These are phyloP conservation scores for Ibidorhyncha struthersii DNA, from an alignment of 2,113 vertebrate genomes.

Conservation along the genomic window DNA sequence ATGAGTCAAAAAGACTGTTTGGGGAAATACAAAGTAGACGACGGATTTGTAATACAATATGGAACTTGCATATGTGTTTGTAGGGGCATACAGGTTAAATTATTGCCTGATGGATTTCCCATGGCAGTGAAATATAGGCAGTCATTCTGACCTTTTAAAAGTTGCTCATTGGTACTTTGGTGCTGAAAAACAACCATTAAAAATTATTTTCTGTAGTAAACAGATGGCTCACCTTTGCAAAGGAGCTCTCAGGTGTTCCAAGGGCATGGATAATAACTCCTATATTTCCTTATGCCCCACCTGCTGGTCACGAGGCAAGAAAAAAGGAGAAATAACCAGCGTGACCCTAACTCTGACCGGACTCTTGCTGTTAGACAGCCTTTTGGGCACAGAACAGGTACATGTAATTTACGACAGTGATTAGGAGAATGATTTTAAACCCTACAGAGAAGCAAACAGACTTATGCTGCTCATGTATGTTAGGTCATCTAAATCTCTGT, in stretches of 20 bases:
- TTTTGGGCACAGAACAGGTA: neutral
- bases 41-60: conserved; percentile 31
- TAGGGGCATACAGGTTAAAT: neutral
- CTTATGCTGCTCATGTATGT: neutral
- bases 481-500: neutral
- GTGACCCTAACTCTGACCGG: neutral
- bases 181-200: conserved; percentile 14
- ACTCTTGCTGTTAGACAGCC: neutral
- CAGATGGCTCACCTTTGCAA: conserved; percentile 11
- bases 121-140: neutral
- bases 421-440: neutral
- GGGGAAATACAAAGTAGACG: conserved; percentile 37
- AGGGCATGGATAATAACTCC: neutral
- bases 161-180: neutral
- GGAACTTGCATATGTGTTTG: neutral
- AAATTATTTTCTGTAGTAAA: conserved; percentile 41
- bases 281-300: neutral
- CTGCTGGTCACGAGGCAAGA: neutral
- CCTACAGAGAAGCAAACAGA: neutral
- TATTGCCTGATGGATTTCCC: conserved; percentile 25
- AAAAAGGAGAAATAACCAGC: neutral
- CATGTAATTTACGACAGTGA: neutral
- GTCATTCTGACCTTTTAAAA: neutral
- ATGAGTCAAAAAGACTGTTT: conserved; percentile 13
- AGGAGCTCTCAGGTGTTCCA: neutral